Percentiles rank a stretch among this genome's conserved stretches.
These are phyloP conservation scores for Carollia perspicillata DNA, from an alignment of 2,113 vertebrate species.

Conservation along the genomic window DNA sequence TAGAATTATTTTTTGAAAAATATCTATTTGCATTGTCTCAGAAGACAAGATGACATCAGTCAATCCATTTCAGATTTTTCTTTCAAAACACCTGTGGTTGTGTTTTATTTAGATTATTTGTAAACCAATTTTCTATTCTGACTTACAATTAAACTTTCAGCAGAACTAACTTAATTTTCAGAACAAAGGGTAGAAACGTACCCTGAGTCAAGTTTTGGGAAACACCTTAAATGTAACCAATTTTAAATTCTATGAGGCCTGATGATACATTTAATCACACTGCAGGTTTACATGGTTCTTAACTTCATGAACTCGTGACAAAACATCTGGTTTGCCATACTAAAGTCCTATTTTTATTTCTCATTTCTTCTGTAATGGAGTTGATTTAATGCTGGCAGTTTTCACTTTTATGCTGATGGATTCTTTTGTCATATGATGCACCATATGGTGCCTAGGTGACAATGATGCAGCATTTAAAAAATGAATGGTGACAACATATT, in stretches of 20 bases:
- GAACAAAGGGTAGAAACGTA: neutral
- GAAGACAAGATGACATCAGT: neutral
- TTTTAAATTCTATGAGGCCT: neutral
- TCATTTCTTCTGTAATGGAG: neutral
- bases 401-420: slow-evolving; percentile 8
- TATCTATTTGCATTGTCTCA: neutral
- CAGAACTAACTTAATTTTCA: neutral
- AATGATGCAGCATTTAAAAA: slow-evolving; percentile 28
- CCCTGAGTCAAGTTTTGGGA: neutral
- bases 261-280: slow-evolving; percentile 19
- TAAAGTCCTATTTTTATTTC: slow-evolving; percentile 39
- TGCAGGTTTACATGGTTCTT: slow-evolving; percentile 2
- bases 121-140: neutral
- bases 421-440: neutral
- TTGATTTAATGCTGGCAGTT: slow-evolving; percentile 36
- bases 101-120: neutral
- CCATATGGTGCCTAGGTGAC: neutral
- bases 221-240: slow-evolving; percentile 39
- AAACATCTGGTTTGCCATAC: slow-evolving; percentile 34
- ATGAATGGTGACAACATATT: slow-evolving; percentile 29
- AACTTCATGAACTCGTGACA: slow-evolving; percentile 35
- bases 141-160: neutral
- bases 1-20: neutral
- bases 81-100: neutral
- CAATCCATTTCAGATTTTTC: neutral